Base-by-base conservation (phyloP, 2,797 vertebrate species). In the Notamacropus eugenii region DNA sequence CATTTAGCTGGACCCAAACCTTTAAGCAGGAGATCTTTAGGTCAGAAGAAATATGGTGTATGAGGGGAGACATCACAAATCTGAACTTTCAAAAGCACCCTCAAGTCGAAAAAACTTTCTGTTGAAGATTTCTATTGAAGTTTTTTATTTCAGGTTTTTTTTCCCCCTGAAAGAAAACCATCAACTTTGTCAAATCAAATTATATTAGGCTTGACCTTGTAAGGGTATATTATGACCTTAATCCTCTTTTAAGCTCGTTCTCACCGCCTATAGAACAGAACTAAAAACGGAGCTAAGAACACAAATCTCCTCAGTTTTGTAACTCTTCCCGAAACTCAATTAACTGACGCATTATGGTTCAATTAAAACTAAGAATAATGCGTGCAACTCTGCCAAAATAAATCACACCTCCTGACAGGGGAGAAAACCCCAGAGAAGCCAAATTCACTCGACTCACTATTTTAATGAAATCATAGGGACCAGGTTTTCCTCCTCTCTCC, bases 91-190 rank as follows among this genome's bases (percentile, higher is more conserved):
- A 27, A 67, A 57, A 87, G n/a, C 3, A 55, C 31, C 74, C 55
- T 92, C 50, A 94, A 87, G 2, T 94, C 59, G 87, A 94, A 96
- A 55, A 54, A 19, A 2, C 1, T 40, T 95, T 93, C 87, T 90
- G 92, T 34, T 62, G 58, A 94, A 94, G 94, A 58, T 67, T 87
- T 93, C 87, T 90, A 93, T 34, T 62, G 58, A 94, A 94, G 94
- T 56, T 67, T 87, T 34, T 28, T 46, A 74, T 82, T 82, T 91
- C 16, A 27, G 40, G 1, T 11, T 27, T 82, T 11, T 67, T 94
- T 90, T 59, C 54, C 8, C 31, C 28, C 58, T n/a, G 92, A 90
- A 93, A 57, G 29, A 82, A 46, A 90, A 52, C 54, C 19, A 11
- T 92, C 74, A 93, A 13, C 34, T 82, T 40, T 10, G 92, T 10